These are phyloP conservation scores for Brachionus koreanus DNA, from an alignment of 1,140 invertebrate species.

Conservation along the genomic window DNA sequence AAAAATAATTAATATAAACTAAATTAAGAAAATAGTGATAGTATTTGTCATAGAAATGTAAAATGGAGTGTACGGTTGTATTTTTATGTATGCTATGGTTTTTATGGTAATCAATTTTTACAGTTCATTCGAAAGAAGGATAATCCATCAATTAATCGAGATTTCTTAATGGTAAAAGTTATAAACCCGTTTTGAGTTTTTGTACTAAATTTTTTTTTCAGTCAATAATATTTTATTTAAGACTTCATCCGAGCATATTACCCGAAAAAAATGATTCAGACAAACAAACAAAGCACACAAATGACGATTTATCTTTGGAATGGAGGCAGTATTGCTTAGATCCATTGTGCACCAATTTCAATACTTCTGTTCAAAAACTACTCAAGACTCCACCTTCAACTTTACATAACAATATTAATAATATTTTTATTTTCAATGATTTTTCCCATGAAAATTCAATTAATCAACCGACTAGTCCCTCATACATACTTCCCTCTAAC, in stretches of 20 bases:
- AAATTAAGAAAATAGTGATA: neutral
- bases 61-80: conserved; percentile 25
- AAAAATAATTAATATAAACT: neutral
- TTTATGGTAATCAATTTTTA: neutral
- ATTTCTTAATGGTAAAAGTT: conserved; percentile 3
- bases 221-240: conserved; percentile 43
- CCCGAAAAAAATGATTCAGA: conserved; percentile 23
- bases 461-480: neutral
- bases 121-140: conserved; percentile 36
- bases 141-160: neutral
- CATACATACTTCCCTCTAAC: neutral
- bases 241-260: conserved; percentile 29
- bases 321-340: conserved; percentile 40
- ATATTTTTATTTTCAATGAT: neutral
- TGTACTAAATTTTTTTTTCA: neutral
- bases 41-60: neutral
- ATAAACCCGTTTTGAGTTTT: neutral
- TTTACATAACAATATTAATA: neutral
- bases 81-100: conserved; percentile 30
- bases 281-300: neutral
- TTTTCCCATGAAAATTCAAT: neutral
- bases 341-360: conserved; percentile 27
- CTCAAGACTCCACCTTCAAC: neutral
- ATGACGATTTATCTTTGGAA: neutral
- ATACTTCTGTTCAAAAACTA: conserved; percentile 9